These are phyloP conservation scores for Channa argus DNA, from an alignment of 2,113 vertebrate species.

Conservation along the genomic window DNA sequence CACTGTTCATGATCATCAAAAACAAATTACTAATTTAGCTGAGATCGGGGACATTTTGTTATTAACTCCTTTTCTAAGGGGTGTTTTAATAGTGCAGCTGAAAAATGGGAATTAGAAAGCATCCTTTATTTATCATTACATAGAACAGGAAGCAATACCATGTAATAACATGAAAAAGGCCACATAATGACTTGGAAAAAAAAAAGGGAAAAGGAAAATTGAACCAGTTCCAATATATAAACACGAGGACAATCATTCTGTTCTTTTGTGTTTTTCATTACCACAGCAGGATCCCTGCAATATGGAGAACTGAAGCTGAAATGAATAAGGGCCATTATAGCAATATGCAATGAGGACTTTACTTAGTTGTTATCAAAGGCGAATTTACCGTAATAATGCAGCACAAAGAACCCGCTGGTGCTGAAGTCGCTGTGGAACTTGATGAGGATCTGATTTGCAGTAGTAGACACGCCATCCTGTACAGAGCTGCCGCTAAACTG, in stretches of 20 bases:
- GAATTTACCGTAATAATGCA: constrained; percentile 80
- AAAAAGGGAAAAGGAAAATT: neutral
- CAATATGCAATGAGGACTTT: constrained; percentile 14
- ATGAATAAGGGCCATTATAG: constrained; percentile 40
- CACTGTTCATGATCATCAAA: constrained; percentile 64
- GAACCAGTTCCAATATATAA: constrained; percentile 2
- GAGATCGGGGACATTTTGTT: constrained; percentile 50
- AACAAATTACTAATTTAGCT: constrained; percentile 62
- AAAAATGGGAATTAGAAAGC: constrained; percentile 37
- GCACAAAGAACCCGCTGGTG: constrained; percentile 84
- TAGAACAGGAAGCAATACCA: constrained; percentile 25
- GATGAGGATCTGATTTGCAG: constrained; percentile 83
- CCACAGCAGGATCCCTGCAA: constrained; percentile 4
- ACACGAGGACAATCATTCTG: neutral
- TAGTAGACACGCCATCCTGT: constrained; percentile 78
- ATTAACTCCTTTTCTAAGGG: constrained; percentile 52
- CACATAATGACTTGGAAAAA: constrained; percentile 20
- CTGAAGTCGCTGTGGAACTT: constrained; percentile 87
- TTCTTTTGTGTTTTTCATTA: constrained; percentile 13
- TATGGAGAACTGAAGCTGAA: constrained; percentile 7
- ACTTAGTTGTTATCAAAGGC: constrained; percentile 27
- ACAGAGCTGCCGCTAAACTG: constrained; percentile 80
- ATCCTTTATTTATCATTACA: constrained; percentile 61
- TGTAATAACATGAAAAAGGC: constrained; percentile 27
- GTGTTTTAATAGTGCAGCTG: constrained; percentile 34